These are phyloP conservation scores for Steromphala cineraria DNA, from an alignment of 2,888 invertebrate genomes.

Conservation along the genomic window DNA sequence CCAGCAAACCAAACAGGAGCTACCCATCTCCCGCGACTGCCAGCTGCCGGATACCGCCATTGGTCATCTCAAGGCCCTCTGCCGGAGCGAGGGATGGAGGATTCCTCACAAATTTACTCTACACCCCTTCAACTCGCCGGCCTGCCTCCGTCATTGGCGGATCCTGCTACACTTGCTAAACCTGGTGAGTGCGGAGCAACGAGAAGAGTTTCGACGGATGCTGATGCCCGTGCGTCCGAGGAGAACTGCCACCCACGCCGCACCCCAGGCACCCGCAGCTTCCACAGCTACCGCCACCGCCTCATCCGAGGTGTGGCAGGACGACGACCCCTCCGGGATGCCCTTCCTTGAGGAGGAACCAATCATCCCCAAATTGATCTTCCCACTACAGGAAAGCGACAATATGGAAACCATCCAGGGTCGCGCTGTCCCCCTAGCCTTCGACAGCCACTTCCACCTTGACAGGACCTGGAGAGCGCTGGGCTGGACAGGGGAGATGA, in stretches of 20 bases:
- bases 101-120: neutral
- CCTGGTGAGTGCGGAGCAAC: neutral
- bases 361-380: no score
- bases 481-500: no score
- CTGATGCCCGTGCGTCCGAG: no score
- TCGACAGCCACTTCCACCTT: neutral
- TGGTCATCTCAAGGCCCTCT: neutral
- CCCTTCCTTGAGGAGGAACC: neutral
- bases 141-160: neutral
- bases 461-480: neutral
- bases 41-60: neutral
- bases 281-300: no score
- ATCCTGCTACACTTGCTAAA: neutral
- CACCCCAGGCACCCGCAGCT: no score
- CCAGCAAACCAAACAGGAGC: no score
- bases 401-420: neutral
- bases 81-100: neutral
- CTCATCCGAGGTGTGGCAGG: no score
- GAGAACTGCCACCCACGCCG: no score
- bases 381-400: no score
- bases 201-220: no score
- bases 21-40: no score
- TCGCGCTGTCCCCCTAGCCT: neutral
- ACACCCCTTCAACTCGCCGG: neutral
- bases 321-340: no score